Evolutionary conservation across 35 echinoderm and acorn worm genomes (phyloP).

Genomic region (Lytechinus pictus): DNA sequence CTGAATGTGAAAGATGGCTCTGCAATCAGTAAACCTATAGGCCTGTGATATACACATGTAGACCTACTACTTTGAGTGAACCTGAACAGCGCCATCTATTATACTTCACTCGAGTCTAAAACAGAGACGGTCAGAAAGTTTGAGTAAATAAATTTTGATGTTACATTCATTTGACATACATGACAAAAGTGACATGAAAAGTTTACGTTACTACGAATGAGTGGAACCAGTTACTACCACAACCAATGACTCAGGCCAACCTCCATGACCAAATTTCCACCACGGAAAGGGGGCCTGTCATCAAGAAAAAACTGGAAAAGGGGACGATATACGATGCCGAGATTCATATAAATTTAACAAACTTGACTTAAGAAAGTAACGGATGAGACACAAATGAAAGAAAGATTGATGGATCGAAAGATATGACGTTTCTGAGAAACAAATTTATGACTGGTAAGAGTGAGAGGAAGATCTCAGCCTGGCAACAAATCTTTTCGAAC

Average conservation of each 20-base stretch:
- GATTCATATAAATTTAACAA: not conserved
- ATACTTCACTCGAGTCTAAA: not conserved
- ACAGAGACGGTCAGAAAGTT: not conserved
- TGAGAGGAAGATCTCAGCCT: not conserved
- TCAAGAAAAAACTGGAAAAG: not conserved
- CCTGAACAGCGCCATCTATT: not conserved
- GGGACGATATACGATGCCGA: not conserved
- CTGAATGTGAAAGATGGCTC: too few relatives aligned
- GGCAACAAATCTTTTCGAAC: not conserved
- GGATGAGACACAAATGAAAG: not conserved
- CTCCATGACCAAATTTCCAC: not conserved
- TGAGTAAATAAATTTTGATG: not conserved
- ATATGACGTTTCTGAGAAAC: slow-evolving; percentile 4
- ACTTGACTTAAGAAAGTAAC: not conserved
- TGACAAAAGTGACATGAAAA: not conserved
- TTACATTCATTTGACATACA: not conserved
- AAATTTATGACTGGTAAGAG: not conserved
- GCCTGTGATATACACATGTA: too few relatives aligned
- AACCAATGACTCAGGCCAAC: not conserved
- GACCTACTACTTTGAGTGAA: too few relatives aligned
- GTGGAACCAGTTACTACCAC: not conserved
- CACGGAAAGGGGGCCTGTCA: not conserved
- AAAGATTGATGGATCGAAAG: not conserved
- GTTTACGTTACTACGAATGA: not conserved
- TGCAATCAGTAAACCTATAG: too few relatives aligned